A percentile compares a stretch with the other conserved stretches of the same genome.
These are phyloP conservation scores for Nomada lathburiana DNA, from an alignment of 2,888 invertebrate species.

Conservation along the genomic window DNA sequence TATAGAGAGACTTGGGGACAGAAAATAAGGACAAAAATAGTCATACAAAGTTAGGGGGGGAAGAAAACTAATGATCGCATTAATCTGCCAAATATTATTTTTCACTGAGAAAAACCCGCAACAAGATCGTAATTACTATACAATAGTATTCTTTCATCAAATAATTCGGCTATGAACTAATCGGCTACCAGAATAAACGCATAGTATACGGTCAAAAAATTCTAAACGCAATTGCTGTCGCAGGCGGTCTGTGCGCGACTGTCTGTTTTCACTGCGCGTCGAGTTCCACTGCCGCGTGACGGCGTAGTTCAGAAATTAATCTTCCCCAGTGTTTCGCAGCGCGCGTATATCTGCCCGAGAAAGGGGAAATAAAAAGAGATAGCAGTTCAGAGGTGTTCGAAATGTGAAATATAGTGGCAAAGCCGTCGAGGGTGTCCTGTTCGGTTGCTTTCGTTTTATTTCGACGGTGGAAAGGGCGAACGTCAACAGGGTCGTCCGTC, in stretches of 20 bases:
- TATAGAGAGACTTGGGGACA: too few species aligned
- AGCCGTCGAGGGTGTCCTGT: constrained; percentile 58
- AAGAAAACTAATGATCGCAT: too few species aligned
- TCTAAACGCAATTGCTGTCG: not conserved
- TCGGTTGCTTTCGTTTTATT: constrained; percentile 77
- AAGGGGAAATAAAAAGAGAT: constrained; percentile 43
- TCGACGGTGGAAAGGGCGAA: constrained; percentile 75
- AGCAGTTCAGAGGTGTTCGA: constrained; percentile 73
- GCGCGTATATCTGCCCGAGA: constrained; percentile 51
- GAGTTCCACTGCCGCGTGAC: constrained; percentile 19
- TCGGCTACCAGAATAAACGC: too few species aligned
- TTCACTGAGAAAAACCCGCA: too few species aligned
- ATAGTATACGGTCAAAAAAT: not conserved
- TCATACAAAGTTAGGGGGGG: too few species aligned
- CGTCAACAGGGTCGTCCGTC: constrained; percentile 82
- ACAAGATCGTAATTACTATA: too few species aligned
- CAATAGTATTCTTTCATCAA: too few species aligned
- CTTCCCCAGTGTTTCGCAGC: constrained; percentile 60
- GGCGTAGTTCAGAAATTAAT: constrained; percentile 72
- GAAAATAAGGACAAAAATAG: too few species aligned
- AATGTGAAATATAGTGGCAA: constrained; percentile 79
- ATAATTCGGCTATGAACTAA: too few species aligned
- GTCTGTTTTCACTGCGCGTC: constrained; percentile 54
- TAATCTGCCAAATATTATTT: too few species aligned
- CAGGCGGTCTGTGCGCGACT: constrained; percentile 35